Conservation (phyloP, 1,140 invertebrate genomes). For the Drosophila nasuta region DNA sequence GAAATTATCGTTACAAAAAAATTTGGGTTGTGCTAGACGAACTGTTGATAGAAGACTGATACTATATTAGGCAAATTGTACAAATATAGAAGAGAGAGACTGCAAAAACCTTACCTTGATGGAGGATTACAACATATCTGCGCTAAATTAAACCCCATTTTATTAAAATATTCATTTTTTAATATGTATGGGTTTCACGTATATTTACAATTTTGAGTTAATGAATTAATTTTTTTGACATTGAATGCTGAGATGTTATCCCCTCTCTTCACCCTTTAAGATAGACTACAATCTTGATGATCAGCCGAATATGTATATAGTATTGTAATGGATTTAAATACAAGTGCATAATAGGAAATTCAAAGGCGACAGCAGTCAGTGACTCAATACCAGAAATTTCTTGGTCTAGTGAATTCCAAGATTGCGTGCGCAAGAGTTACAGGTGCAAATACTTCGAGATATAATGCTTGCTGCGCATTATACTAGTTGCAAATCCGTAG, state of each 20-base stretch:
- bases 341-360: constrained; percentile 21
- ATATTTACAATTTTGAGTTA: constrained; percentile 14
- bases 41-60: constrained; percentile 17
- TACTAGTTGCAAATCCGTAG: constrained; percentile 33
- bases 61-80: no score
- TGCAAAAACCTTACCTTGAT: constrained; percentile 45
- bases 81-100: background rate
- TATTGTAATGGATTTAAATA: constrained; percentile 5
- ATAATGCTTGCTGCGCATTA: constrained; percentile 19
- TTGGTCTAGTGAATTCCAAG: constrained; percentile 62
- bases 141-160: constrained; percentile 57
- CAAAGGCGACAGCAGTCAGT: constrained; percentile 60
- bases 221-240: constrained; percentile 4
- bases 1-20: constrained; percentile 56
- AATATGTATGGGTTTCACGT: constrained; percentile 30
- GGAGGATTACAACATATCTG: constrained; percentile 47
- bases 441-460: constrained; percentile 66
- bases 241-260: constrained; percentile 2
- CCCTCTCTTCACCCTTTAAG: background rate
- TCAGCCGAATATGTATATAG: background rate
- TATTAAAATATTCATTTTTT: constrained; percentile 51
- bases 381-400: constrained; percentile 80
- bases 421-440: constrained; percentile 44
- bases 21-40: constrained; percentile 58
- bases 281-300: background rate